These are phyloP conservation scores for Amblyopsis hoosieri DNA, from an alignment of 2,797 vertebrate genomes.

Conservation along the genomic window DNA sequence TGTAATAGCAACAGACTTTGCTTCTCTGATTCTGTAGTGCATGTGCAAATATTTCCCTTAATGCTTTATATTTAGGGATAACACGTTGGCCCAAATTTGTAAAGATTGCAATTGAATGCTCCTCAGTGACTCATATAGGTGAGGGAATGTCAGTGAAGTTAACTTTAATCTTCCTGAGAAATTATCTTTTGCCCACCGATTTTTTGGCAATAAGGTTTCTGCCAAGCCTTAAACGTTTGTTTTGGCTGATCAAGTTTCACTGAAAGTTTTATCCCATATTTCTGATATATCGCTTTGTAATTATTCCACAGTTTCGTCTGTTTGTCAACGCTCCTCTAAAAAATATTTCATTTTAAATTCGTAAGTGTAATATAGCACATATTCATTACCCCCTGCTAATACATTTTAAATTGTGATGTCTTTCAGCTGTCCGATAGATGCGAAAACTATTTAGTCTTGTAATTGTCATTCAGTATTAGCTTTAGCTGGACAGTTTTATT, in stretches of 20 bases:
- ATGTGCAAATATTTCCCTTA: background rate
- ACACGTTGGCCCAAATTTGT: background rate
- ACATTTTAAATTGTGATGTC: background rate
- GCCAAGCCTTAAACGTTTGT: slow-evolving; percentile 5
- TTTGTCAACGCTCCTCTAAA: background rate
- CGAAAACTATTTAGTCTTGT: background rate
- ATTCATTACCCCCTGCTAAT: background rate
- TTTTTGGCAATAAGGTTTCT: background rate
- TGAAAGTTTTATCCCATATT: background rate
- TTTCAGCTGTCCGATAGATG: slow-evolving; percentile 1
- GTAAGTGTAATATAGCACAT: background rate
- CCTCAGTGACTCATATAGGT: slow-evolving; percentile 9
- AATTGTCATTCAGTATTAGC: background rate
- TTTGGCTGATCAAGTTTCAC: slow-evolving; percentile 11
- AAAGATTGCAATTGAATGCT: background rate
- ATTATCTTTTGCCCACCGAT: background rate
- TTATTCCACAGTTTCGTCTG: background rate
- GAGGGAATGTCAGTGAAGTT: slow-evolving; percentile 2
- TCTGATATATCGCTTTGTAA: background rate
- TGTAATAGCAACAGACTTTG: background rate
- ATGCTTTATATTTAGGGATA: background rate
- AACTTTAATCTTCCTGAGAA: background rate
- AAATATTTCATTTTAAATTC: background rate
- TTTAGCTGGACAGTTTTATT: background rate
- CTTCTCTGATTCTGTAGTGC: background rate